These are phyloP conservation scores for Mycteria americana DNA, from an alignment of 2,797 vertebrate genomes.

Conservation along the genomic window DNA sequence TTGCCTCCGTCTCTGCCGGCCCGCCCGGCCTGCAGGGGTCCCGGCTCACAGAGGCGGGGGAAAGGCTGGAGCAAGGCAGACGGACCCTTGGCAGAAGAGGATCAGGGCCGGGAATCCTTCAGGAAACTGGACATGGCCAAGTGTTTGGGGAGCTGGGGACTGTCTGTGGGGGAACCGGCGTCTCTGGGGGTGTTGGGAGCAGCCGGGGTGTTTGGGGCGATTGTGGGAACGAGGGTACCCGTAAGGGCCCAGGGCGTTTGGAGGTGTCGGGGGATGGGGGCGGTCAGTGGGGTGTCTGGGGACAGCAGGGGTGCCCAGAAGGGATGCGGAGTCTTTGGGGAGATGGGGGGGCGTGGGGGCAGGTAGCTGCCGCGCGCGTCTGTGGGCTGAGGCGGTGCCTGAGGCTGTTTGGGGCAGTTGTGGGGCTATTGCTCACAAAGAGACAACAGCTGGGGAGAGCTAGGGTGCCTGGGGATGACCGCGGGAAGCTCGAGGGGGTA, in stretches of 20 bases:
- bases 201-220: neutral
- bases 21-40: no score
- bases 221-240: neutral
- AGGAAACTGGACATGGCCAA: no score
- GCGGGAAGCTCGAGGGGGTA: no score
- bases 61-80: no score
- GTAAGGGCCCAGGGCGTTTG: neutral
- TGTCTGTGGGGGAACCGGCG: neutral
- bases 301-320: neutral
- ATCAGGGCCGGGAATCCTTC: no score
- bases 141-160: neutral
- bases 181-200: no score
- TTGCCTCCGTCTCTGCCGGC: no score
- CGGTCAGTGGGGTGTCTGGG: neutral
- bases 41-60: no score
- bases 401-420: no score
- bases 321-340: neutral
- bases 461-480: conserved; percentile 78
- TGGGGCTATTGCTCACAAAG: neutral
- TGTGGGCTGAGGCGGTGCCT: neutral
- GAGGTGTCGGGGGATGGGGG: neutral
- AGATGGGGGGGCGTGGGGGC: neutral
- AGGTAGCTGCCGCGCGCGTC: no score
- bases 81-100: no score
- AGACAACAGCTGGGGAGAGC: neutral